These are phyloP conservation scores for Drosophila dunni DNA, from an alignment of 1,140 invertebrate species.

Conservation along the genomic window DNA sequence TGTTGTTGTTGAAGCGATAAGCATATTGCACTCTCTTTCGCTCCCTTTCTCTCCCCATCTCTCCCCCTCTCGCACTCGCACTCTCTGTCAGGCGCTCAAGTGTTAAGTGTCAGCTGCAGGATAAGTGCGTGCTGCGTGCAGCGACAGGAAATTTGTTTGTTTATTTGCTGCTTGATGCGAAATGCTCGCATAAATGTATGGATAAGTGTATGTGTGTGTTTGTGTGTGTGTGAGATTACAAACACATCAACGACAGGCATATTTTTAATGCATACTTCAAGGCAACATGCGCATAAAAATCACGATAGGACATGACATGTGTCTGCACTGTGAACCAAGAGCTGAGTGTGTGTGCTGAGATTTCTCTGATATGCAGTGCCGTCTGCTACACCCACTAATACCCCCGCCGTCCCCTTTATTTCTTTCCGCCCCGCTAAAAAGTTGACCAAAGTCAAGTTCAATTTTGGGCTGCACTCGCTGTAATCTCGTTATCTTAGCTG, in stretches of 20 bases:
- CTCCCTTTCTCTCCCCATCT: neutral
- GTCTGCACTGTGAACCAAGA: neutral
- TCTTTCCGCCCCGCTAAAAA: slow-evolving; percentile 10
- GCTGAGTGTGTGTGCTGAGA: slow-evolving; percentile 9
- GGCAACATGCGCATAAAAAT: slow-evolving; percentile 40
- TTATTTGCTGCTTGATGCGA: slow-evolving; percentile 52
- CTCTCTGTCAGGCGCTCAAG: slow-evolving; percentile 56
- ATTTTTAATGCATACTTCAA: slow-evolving; percentile 54
- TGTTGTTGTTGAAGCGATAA: slow-evolving; percentile 70
- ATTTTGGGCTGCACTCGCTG: slow-evolving; percentile 30
- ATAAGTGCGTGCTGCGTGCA: slow-evolving; percentile 70
- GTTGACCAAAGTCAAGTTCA: slow-evolving; percentile 46
- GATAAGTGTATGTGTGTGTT: slow-evolving; percentile 20
- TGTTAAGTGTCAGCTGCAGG: slow-evolving; percentile 83
- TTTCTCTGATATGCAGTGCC: slow-evolving; percentile 20
- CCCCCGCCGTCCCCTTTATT: too few relatives aligned
- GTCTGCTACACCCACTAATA: neutral
- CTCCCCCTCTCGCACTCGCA: neutral
- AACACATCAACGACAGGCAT: slow-evolving; percentile 45
- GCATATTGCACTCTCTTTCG: slow-evolving; percentile 59
- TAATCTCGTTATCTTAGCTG: slow-evolving; percentile 32
- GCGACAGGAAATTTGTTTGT: slow-evolving; percentile 75
- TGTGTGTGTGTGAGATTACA: slow-evolving; percentile 47
- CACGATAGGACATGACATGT: slow-evolving; percentile 38
- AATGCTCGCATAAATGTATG: slow-evolving; percentile 17